Evolutionary conservation across 1,140 invertebrate genomes (phyloP), one percentile per base, ranked within the genome.

Genomic region (Caenorhabditis latens): DNA sequence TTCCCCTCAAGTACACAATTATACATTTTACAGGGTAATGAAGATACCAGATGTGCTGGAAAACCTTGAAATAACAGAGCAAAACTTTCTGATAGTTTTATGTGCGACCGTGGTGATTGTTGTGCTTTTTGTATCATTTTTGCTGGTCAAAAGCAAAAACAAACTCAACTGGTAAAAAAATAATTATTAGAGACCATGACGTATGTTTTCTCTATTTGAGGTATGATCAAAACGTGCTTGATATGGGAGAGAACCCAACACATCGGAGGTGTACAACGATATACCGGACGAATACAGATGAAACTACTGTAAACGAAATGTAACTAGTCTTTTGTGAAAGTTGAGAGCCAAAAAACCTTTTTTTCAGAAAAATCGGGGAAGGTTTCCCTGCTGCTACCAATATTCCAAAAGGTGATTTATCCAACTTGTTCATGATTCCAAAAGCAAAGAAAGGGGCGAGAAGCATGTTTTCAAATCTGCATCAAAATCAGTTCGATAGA

Each of bases 401-500:
- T 14, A 79, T 84, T 40, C 89, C 89, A 46, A 85, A 63, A 14
- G 90, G 91, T 0, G 91, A 91, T 58, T 40, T 91, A 0, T 57
- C 67, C n/a, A 84, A 84, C 48, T 53, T 89, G n/a, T 91, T 91
- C 84, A 88, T 83, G 48, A 90, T 91, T n/a, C 91, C 91, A 40
- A 90, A 87, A 75, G 43, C 85, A 7, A 50, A 65, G 5, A 90
- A 90, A 83, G 84, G 86, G 1, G 84, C 86, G 1, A 85, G 84
- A 3, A 89, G 89, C 16, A 91, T 91, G 91, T 91, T 91, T 71
- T 84, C 84, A 4, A 90, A 89, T 57, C 83, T 89, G 1, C 86
- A 90, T 61, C 89, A 91, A 48, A 89, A 65, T 50, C 90, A 91
- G 71, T 90, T 91, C 32, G 90, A 91, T 87, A 84, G 91, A 42